phyloP scores from a whole-genome alignment of 2,888 invertebrate species.

The Drosophila emarginata region DNA sequence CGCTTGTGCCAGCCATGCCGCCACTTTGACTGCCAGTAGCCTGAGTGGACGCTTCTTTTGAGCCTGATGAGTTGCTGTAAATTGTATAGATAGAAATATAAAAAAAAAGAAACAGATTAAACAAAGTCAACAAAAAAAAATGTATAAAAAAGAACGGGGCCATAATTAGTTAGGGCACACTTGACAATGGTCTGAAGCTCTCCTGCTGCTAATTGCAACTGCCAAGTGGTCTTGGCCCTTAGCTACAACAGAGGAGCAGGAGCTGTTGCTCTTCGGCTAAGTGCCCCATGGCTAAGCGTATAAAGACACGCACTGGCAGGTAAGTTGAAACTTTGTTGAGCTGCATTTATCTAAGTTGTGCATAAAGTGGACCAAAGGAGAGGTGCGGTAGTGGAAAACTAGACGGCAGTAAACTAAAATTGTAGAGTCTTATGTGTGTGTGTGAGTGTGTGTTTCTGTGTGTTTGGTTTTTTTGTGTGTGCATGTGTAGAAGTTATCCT shows the following conservation, averaged over 20 bases:
- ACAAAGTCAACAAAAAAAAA: slow-evolving; percentile 15
- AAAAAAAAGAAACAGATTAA: slow-evolving; percentile 7
- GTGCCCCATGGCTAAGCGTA: slow-evolving; percentile 37
- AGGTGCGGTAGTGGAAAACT: neutral
- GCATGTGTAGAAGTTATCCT: neutral
- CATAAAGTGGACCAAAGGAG: neutral
- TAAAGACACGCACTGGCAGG: slow-evolving; percentile 34
- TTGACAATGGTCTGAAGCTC: slow-evolving; percentile 35
- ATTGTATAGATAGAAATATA: slow-evolving; percentile 11
- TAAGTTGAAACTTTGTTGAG: slow-evolving; percentile 35
- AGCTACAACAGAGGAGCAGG: slow-evolving; percentile 27
- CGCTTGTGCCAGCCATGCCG: slow-evolving; percentile 62
- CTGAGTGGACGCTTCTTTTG: slow-evolving; percentile 81
- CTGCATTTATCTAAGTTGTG: slow-evolving; percentile 43
- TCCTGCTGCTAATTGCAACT: slow-evolving; percentile 47
- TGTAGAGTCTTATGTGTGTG: slow-evolving; percentile 28
- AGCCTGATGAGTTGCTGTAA: slow-evolving; percentile 82
- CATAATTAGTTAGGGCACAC: slow-evolving; percentile 42
- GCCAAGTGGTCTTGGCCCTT: slow-evolving; percentile 43
- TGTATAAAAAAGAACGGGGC: slow-evolving; percentile 14
- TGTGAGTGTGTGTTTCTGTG: neutral
- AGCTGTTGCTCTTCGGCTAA: slow-evolving; percentile 26
- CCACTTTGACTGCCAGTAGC: slow-evolving; percentile 74
- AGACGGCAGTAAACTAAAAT: slow-evolving; percentile 43
- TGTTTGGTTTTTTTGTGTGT: neutral